Percentiles rank a stretch among this genome's conserved stretches.
Evolutionary conservation across 53 echinoderm and acorn worm species (phyloP).

Genomic region (Stichopus horrens): DNA sequence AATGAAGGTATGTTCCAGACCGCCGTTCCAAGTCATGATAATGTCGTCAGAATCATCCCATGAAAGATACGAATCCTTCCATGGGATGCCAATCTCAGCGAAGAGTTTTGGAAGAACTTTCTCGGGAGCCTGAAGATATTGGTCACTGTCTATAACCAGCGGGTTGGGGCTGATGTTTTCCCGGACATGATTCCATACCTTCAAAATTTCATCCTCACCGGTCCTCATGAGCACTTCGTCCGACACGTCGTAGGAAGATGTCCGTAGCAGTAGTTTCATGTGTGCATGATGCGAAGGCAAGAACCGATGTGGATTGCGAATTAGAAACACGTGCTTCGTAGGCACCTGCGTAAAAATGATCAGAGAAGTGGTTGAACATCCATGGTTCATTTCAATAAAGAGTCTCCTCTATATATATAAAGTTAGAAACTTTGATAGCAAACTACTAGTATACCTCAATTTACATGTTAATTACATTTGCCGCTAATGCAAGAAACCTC

Average conservation of each 20-base stretch:
- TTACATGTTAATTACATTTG: no score
- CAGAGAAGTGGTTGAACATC: no score
- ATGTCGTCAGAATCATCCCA: not conserved
- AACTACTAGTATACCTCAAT: no score
- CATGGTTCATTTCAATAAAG: no score
- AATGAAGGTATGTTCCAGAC: not conserved
- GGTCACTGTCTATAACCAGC: constrained; percentile 12
- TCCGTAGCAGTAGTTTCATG: not conserved
- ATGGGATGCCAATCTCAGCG: constrained; percentile 4
- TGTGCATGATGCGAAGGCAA: not conserved
- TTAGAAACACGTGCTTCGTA: constrained; percentile 15
- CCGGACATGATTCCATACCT: not conserved
- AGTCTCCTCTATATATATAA: no score
- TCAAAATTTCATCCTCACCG: not conserved
- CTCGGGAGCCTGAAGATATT: not conserved
- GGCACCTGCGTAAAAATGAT: not conserved
- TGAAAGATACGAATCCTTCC: constrained; percentile 25
- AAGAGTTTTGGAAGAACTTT: constrained; percentile 27
- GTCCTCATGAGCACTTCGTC: not conserved
- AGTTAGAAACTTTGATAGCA: no score
- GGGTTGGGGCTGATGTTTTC: constrained; percentile 24
- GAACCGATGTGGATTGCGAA: constrained; percentile 16
- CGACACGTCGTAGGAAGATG: not conserved
- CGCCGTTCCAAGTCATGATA: not conserved
- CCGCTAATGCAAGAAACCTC: no score